Conservation (phyloP, 2,888 invertebrate species). For the Heliconius hortense region DNA sequence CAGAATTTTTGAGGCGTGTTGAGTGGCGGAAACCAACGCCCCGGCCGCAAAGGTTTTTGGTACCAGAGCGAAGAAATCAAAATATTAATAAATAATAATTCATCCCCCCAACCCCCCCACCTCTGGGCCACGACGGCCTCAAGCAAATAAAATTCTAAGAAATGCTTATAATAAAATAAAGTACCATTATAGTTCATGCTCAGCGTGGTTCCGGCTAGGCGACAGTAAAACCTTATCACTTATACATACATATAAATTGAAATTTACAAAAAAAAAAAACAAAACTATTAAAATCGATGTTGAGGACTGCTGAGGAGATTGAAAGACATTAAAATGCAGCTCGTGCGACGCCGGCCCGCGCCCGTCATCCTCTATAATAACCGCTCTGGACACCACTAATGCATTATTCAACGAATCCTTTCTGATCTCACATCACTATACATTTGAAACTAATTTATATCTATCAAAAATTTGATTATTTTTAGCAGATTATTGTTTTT, state of each 20-base stretch:
- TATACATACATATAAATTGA: conserved; percentile 57
- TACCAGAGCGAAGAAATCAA: no score
- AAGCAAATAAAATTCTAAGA: conserved; percentile 4
- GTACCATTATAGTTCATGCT: conserved; percentile 44
- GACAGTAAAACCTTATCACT: conserved; percentile 45
- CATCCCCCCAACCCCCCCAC: no score
- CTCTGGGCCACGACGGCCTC: no score
- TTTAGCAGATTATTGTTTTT: background rate
- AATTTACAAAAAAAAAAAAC: conserved; percentile 60
- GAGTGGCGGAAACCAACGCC: no score
- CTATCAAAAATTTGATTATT: conserved; percentile 1
- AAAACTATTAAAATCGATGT: conserved; percentile 58
- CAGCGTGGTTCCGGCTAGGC: conserved; percentile 50
- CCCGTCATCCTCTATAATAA: conserved; percentile 67
- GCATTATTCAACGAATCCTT: conserved; percentile 71
- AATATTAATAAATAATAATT: no score
- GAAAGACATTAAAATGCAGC: conserved; percentile 74
- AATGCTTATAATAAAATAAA: conserved; percentile 41
- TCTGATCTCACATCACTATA: conserved; percentile 59
- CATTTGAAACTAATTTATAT: conserved; percentile 55
- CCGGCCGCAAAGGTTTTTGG: no score
- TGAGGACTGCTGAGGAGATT: conserved; percentile 58
- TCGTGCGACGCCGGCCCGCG: conserved; percentile 69
- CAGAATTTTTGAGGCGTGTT: no score
- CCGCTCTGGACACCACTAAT: conserved; percentile 66